phyloP scores from a whole-genome alignment of 2,113 vertebrate genomes.

The Ceyx melanurus region DNA sequence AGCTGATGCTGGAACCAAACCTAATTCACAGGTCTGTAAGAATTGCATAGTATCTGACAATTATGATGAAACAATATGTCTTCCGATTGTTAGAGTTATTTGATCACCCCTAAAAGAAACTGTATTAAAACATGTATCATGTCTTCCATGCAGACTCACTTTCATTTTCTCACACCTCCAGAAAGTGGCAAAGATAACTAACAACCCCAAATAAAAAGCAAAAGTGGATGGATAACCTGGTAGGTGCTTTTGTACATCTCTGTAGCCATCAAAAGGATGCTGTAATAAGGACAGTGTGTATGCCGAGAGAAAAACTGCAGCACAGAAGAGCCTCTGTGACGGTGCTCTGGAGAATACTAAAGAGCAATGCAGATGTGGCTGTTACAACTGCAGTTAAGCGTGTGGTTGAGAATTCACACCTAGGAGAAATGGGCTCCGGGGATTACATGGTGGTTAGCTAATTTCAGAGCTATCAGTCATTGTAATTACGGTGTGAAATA shows the following conservation, averaged over 20 bases:
- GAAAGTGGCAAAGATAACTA: not conserved
- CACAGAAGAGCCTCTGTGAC: not conserved
- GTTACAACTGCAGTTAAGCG: not conserved
- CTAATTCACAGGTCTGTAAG: not conserved
- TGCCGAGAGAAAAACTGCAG: not conserved
- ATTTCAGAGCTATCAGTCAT: not conserved
- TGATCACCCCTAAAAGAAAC: not conserved
- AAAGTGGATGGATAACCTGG: not conserved
- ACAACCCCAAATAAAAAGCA: not conserved
- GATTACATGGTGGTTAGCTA: not conserved
- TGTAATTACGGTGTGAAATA: not conserved
- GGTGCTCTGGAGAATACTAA: not conserved
- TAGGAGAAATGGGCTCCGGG: not conserved
- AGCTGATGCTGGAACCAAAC: not conserved
- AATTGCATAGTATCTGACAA: not conserved
- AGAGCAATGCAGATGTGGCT: not conserved
- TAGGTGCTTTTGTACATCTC: not conserved
- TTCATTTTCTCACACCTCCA: not conserved
- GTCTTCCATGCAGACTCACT: not conserved
- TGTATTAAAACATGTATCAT: not conserved
- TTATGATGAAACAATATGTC: not conserved
- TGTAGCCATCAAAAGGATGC: not conserved
- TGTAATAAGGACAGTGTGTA: not conserved
- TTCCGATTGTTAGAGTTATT: not conserved
- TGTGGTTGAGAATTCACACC: not conserved